These are phyloP conservation scores for Dione juno DNA, from an alignment of 2,888 invertebrate species.

Conservation along the genomic window DNA sequence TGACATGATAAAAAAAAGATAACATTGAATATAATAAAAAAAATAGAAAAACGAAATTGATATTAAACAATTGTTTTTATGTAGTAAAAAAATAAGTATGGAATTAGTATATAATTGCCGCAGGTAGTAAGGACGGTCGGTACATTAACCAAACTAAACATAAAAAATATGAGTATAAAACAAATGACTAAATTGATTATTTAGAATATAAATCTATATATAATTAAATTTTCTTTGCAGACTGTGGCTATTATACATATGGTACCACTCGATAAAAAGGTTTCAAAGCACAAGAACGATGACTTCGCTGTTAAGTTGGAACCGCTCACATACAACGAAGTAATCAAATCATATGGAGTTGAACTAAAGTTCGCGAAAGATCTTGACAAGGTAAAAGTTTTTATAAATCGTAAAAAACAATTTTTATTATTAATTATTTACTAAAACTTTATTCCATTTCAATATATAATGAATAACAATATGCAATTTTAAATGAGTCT, in stretches of 20 bases:
- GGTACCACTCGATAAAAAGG: conserved; percentile 56
- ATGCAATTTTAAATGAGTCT: too few relatives aligned
- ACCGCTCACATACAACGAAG: conserved; percentile 75
- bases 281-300: conserved; percentile 59
- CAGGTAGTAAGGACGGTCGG: too few relatives aligned
- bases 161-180: too few relatives aligned
- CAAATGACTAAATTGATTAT: background rate
- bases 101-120: too few relatives aligned
- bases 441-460: background rate
- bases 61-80: too few relatives aligned
- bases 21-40: too few relatives aligned
- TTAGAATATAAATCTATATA: background rate
- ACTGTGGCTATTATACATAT: conserved; percentile 56
- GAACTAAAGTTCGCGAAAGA: conserved; percentile 56
- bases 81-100: too few relatives aligned
- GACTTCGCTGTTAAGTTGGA: conserved; percentile 66
- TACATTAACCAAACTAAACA: too few relatives aligned
- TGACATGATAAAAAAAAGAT: too few relatives aligned
- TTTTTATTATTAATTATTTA: background rate
- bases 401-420: background rate
- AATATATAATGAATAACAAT: too few relatives aligned
- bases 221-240: conserved; percentile 25
- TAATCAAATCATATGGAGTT: conserved; percentile 75
- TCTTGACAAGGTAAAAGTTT: conserved; percentile 57
- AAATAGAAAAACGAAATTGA: too few relatives aligned